Conservation (phyloP, 2,888 invertebrate species). For the Polia nebulosa region DNA sequence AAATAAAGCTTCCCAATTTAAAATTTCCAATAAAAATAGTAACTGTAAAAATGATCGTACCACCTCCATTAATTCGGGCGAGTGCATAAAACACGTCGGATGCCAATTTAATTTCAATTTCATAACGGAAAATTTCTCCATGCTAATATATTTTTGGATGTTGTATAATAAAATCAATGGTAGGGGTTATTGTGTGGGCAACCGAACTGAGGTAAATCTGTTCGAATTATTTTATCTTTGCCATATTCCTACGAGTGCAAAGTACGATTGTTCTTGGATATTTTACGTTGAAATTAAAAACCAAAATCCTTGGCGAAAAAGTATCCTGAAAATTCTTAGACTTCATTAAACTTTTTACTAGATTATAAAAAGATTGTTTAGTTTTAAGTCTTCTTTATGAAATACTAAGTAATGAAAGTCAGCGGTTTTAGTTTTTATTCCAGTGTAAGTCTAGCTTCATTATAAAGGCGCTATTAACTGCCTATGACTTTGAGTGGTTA, state of each 20-base stretch:
- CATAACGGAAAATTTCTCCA: constrained; percentile 43
- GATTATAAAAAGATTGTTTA: not conserved
- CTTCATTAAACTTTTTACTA: not conserved
- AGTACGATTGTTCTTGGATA: not conserved
- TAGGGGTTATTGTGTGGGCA: constrained; percentile 52
- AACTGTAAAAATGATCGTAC: constrained; percentile 28
- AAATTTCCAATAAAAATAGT: constrained; percentile 35
- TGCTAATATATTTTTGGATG: constrained; percentile 52
- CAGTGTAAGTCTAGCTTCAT: not conserved
- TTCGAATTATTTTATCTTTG: constrained; percentile 34
- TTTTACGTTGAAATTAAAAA: constrained; percentile 7
- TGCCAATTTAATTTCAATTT: constrained; percentile 54
- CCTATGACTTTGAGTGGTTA: no score
- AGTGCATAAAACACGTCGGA: constrained; percentile 52
- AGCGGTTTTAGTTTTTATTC: not conserved
- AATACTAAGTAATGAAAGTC: not conserved
- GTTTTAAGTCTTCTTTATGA: not conserved
- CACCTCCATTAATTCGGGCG: constrained; percentile 43
- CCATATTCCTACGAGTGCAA: constrained; percentile 5
- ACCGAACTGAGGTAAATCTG: constrained; percentile 29
- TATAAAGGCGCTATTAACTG: no score
- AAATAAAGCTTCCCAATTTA: not conserved
- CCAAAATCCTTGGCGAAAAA: not conserved
- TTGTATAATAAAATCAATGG: constrained; percentile 62
- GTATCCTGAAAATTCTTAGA: not conserved